These are phyloP conservation scores for Cremastinae sp. DNA, from an alignment of 2,888 invertebrate species.

Conservation along the genomic window DNA sequence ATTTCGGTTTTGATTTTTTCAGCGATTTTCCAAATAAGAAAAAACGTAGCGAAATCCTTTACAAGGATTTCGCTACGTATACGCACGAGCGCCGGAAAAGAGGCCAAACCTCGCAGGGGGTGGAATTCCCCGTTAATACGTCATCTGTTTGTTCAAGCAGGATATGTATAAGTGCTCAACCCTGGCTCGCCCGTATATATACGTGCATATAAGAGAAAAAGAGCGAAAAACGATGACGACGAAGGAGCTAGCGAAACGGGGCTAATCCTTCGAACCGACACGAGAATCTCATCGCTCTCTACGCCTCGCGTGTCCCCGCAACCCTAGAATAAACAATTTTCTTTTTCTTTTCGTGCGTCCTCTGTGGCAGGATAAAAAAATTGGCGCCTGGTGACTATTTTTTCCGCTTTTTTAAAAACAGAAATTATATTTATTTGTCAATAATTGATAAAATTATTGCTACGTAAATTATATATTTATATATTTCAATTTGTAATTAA, in stretches of 20 bases:
- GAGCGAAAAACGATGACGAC: constrained; percentile 35
- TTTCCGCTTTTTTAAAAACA: too few relatives aligned
- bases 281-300: constrained; percentile 74
- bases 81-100: neutral
- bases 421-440: too few relatives aligned
- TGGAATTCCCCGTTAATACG: constrained; percentile 45
- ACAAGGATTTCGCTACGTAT: constrained; percentile 35
- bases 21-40: neutral
- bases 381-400: neutral
- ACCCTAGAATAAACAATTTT: constrained; percentile 73
- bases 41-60: constrained; percentile 16
- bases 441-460: too few relatives aligned
- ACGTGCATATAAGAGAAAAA: constrained; percentile 1
- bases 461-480: too few relatives aligned
- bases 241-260: constrained; percentile 51
- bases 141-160: constrained; percentile 51
- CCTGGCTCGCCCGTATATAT: too few relatives aligned
- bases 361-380: neutral
- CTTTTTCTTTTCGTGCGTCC: constrained; percentile 9
- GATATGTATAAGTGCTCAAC: constrained; percentile 37
- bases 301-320: constrained; percentile 67
- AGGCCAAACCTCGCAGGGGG: neutral
- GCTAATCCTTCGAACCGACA: constrained; percentile 73
- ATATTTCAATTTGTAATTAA: too few relatives aligned
- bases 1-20: too few relatives aligned